Base-by-base conservation (phyloP, 2,113 vertebrate genomes). In the Colinus virginianus region DNA sequence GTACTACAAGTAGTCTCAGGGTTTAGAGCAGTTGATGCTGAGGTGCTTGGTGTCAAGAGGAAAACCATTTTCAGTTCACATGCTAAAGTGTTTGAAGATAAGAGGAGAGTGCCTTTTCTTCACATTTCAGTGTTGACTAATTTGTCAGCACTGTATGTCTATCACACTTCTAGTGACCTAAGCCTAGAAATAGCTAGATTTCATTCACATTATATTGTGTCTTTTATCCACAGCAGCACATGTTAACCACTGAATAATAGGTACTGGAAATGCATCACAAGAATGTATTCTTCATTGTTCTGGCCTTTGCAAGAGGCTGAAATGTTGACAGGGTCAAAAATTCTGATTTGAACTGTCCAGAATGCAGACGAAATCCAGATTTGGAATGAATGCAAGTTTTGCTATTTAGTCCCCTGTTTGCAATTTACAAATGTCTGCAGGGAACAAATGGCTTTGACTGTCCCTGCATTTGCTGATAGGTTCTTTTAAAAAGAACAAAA, bases 131-230 rank as follows among this genome's bases (percentile, higher is more conserved):
- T 20, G 81, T 19, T 3, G 3, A 30, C 11, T n/a, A 59, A 7
- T 67, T 81, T 64, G 6, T 32, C 38, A 25, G 62, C 55, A 77
- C 14, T 72, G 43, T 45, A 76, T 6, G 13, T 76, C 46, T 58
- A 34, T 12, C 0, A 42, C 19, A n/a, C 7, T 58, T 77, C 76
- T 34, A 72, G 51, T 74, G 42, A 84, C 14, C 26, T 23, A 74
- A 74, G 9, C 6, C 25, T 67, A 45, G 7, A 23, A 6, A 53
- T 46, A 81, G 34, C 1, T 1, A 42, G 42, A 78, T 15, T 43
- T 77, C 13, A 25, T 2, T 59, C 46, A 45, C 0, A 0, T 40
- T 70, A 64, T 19, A 70, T 28, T 51, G 38, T 20, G 26, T 7
- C 7, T 42, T 63, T 66, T 80, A 38, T 15, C 13, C 17, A 9